phyloP scores from a whole-genome alignment of 2,797 vertebrate species.

The Pseudomugil gertrudae region DNA sequence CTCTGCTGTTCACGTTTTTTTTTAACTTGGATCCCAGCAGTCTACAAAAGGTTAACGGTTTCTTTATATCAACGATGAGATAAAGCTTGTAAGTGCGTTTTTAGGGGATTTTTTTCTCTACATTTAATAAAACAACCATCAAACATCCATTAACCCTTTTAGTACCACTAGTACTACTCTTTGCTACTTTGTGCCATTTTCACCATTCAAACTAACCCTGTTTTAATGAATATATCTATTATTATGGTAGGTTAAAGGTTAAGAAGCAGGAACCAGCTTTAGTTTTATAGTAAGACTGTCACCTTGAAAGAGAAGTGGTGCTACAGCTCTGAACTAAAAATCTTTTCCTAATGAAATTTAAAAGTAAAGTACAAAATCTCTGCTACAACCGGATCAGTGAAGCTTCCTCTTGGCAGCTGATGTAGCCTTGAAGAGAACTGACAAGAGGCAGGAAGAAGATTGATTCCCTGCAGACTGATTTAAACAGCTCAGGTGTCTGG shows the following conservation, averaged over 20 bases:
- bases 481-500: slow-evolving; percentile 65
- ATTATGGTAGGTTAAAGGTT: too few relatives aligned
- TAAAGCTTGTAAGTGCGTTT: slow-evolving; percentile 21
- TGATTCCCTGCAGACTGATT: slow-evolving; percentile 60
- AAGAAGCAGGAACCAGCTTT: background rate
- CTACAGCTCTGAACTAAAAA: slow-evolving; percentile 24
- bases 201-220: too few relatives aligned
- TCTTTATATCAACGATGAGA: slow-evolving; percentile 47
- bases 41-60: slow-evolving; percentile 44
- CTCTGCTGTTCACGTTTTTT: slow-evolving; percentile 38
- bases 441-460: slow-evolving; percentile 54
- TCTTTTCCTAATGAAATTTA: slow-evolving; percentile 21
- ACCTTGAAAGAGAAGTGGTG: slow-evolving; percentile 34
- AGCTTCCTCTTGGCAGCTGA: slow-evolving; percentile 59
- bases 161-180: too few relatives aligned
- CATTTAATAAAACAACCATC: slow-evolving; percentile 48
- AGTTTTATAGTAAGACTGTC: slow-evolving; percentile 36
- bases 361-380: slow-evolving; percentile 49
- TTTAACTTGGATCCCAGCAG: slow-evolving; percentile 37
- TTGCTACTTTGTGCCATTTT: too few relatives aligned
- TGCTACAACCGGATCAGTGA: slow-evolving; percentile 54
- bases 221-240: too few relatives aligned
- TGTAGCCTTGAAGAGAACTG: slow-evolving; percentile 31
- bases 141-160: slow-evolving; percentile 52
- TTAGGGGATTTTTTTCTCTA: slow-evolving; percentile 32